Base-by-base conservation (phyloP, 2,797 vertebrate species). In the Myotis vivesi region DNA sequence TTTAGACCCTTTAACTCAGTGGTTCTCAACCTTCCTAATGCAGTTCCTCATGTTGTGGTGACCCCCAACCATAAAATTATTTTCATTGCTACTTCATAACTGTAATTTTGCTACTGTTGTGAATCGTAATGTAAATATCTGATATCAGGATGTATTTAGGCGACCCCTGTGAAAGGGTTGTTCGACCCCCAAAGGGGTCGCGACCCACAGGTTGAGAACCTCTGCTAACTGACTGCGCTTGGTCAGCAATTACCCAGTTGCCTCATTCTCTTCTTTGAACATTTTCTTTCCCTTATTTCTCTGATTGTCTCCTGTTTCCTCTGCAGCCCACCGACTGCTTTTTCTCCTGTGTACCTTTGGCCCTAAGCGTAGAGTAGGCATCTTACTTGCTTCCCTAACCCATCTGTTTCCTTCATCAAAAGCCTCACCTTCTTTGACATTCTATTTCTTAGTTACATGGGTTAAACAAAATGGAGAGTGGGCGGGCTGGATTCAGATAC, bases 361-460 rank as follows among this genome's bases (percentile, higher is more conserved):
- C 44, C 91, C 23, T 36, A 69, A 38, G 66, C 36, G 17, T 46
- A 6, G 13, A 66, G 22, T 7, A 85, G 46, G 23, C 30, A 38
- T 76, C 62, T 80, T 69, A 25, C 49, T 92, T 77, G 5, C 62
- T 72, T n/a, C 69, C 46, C 46, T 30, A 25, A 73, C 44, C 36
- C 9, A 30, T 68, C 33, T 66, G 46, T 81, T 93, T 38, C 68
- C 19, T 95, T 84, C 77, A 17, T 91, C 16, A 41, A 53, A 53
- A 94, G 69, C 6, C 76, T 81, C n/a, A 44, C 8, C 55, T 94
- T 16, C 89, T 86, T 51, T 92, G 73, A 88, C 86, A 64, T 94
- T 46, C 25, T 68, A 0, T 51, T 85, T 69, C 33, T 76, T 80
- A 77, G 46, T 84, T 71, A 62, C 20, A 17, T 36, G 53, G 44